phyloP scores from a whole-genome alignment of 2,797 vertebrate genomes.

The Craterocephalus amniculus region DNA sequence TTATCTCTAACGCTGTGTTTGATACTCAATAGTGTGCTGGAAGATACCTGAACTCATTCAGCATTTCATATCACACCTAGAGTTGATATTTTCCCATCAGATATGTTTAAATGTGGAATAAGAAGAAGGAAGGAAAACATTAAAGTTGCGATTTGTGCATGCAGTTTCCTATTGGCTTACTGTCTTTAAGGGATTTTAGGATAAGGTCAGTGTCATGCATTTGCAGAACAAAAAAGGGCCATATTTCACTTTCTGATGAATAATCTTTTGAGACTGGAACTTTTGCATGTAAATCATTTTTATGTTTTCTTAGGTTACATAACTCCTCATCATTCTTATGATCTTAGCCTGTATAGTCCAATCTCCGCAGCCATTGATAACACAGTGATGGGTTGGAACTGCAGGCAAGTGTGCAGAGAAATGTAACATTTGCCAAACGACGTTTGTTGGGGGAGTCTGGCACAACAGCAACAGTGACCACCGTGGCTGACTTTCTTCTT shows the following conservation, averaged over 20 bases:
- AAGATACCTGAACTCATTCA: slow-evolving; percentile 17
- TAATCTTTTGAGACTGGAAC: slow-evolving; percentile 18
- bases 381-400: slow-evolving; percentile 4
- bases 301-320: slow-evolving; percentile 6
- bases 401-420: neutral
- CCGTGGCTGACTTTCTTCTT: neutral
- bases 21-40: slow-evolving; percentile 4
- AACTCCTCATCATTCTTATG: slow-evolving; percentile 10
- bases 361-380: slow-evolving; percentile 11
- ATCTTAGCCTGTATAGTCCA: neutral
- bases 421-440: neutral
- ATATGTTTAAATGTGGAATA: slow-evolving; percentile 15
- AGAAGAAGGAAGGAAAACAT: slow-evolving; percentile 24
- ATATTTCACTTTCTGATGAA: slow-evolving; percentile 19
- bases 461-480: neutral
- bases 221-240: slow-evolving; percentile 6
- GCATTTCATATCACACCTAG: neutral
- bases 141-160: slow-evolving; percentile 14
- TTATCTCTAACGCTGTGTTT: slow-evolving; percentile 6
- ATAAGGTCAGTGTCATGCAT: neutral
- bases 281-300: slow-evolving; percentile 23
- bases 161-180: slow-evolving; percentile 7
- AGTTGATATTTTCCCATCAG: slow-evolving; percentile 6
- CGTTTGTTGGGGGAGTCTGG: neutral
- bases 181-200: slow-evolving; percentile 2